These are phyloP conservation scores for Gymnodraco acuticeps DNA, from an alignment of 2,797 vertebrate species.

Conservation along the genomic window DNA sequence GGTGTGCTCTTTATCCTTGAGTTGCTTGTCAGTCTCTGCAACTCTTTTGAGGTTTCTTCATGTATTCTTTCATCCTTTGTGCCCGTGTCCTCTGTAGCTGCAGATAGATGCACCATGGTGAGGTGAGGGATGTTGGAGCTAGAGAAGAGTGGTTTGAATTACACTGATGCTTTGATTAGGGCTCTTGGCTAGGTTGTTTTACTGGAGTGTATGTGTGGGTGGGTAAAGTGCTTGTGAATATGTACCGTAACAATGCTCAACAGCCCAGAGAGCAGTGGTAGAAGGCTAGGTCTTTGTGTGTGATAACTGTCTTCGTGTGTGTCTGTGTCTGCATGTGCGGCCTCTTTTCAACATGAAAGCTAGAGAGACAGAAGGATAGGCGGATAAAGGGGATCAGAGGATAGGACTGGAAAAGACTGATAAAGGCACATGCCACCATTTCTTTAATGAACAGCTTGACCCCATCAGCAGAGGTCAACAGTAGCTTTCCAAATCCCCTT, in stretches of 20 bases:
- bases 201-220: slow-evolving; percentile 39
- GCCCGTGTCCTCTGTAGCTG: slow-evolving; percentile 32
- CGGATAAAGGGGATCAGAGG: slow-evolving; percentile 81
- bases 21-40: slow-evolving; percentile 12
- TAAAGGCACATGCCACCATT: slow-evolving; percentile 78
- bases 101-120: slow-evolving; percentile 7
- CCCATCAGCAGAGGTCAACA: slow-evolving; percentile 81
- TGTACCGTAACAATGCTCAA: slow-evolving; percentile 45
- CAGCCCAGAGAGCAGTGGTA: slow-evolving; percentile 50
- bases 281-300: slow-evolving; percentile 64
- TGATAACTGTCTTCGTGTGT: slow-evolving; percentile 48
- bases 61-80: slow-evolving; percentile 24
- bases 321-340: slow-evolving; percentile 53
- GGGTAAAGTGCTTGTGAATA: slow-evolving; percentile 55
- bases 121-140: slow-evolving; percentile 52
- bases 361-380: slow-evolving; percentile 65
- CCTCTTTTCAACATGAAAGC: slow-evolving; percentile 74
- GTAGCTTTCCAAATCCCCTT: slow-evolving; percentile 75
- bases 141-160: slow-evolving; percentile 66
- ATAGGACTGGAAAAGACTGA: slow-evolving; percentile 77
- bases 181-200: slow-evolving; percentile 63
- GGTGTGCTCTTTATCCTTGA: slow-evolving; percentile 17
- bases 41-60: slow-evolving; percentile 17
- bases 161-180: slow-evolving; percentile 69
- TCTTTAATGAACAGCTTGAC: slow-evolving; percentile 84